Conservation (phyloP, 92 coral and sea anemone species). For the Micromussa lordhowensis region DNA sequence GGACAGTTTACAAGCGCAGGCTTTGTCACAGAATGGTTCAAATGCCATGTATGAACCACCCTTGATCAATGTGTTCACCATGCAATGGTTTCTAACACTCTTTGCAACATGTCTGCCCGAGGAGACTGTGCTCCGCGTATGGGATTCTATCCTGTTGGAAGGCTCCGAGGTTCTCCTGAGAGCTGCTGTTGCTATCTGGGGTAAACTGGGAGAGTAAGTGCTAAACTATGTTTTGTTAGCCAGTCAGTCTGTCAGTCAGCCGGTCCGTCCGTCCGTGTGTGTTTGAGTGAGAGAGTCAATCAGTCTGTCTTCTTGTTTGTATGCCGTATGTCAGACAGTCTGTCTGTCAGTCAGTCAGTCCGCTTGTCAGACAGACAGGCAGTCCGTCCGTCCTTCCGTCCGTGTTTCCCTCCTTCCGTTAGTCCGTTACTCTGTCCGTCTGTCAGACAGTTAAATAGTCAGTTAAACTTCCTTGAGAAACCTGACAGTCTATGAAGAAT, state of each 20-base stretch:
- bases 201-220: constrained; percentile 94
- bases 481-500: too few relatives aligned
- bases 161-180: constrained; percentile 97
- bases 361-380: too few relatives aligned
- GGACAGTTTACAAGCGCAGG: constrained; percentile 90
- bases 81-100: constrained; percentile 99
- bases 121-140: constrained; percentile 94
- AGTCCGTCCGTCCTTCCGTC: too few relatives aligned
- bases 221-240: not conserved
- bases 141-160: constrained; percentile 97
- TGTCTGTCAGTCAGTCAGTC: too few relatives aligned
- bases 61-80: constrained; percentile 96
- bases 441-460: too few relatives aligned
- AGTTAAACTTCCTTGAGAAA: too few relatives aligned
- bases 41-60: constrained; percentile 94
- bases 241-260: not conserved
- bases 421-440: too few relatives aligned
- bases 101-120: constrained; percentile 98
- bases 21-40: constrained; percentile 78
- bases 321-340: too few relatives aligned
- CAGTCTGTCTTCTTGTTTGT: too few relatives aligned
- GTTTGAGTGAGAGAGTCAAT: too few relatives aligned
- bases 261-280: too few relatives aligned
- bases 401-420: too few relatives aligned
- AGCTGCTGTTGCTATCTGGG: constrained; percentile 98